Base-by-base conservation (phyloP, 2,888 invertebrate genomes). In the Heliconius erato region DNA sequence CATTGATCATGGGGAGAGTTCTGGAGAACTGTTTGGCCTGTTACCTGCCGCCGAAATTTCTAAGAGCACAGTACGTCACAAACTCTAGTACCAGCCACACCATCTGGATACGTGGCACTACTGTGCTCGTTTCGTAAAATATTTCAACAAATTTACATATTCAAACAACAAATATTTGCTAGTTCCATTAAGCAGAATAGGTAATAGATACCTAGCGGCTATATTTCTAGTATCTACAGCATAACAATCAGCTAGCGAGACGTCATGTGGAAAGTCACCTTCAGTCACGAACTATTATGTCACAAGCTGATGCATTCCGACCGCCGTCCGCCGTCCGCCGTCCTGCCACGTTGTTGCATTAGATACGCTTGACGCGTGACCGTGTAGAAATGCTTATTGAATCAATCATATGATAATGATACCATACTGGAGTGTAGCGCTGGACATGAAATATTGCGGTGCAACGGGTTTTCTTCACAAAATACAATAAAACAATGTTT, bases 231-330 rank as follows among this genome's bases (percentile, higher is more conserved):
- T 28, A 2, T 23, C 59, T 59, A 59, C 76, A 65, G 54, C 35
- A 49, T 19, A 71, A 77, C 77, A 81, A 78, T 78, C 65, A 40
- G 77, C 59, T 77, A 54, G 81, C 54, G 79, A 77, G 59, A 77
- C 79, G 82, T 83, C 79, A 83, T 82, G 79, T 83, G 76, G 79
- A 82, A 84, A 82, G 85, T 82, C 84, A 85, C 85, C 84, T 84
- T 85, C 81, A 84, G 81, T 85, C 79, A 82, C 80, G 79, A 83
- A 67, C 80, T 65, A 80, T 85, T 84, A 84, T 84, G 81, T 84
- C 84, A 82, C 81, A 82, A 84, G 84, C 80, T 80, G 81, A 84
- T 78, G 82, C 83, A 82, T 84, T 79, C 82, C 81, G 54, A 78
- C 72, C 78, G 68, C 79, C 28, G 28, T 65, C 26, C 65, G 11